phyloP scores from a whole-genome alignment of 2,888 invertebrate genomes.

The Oscheius sp. region DNA sequence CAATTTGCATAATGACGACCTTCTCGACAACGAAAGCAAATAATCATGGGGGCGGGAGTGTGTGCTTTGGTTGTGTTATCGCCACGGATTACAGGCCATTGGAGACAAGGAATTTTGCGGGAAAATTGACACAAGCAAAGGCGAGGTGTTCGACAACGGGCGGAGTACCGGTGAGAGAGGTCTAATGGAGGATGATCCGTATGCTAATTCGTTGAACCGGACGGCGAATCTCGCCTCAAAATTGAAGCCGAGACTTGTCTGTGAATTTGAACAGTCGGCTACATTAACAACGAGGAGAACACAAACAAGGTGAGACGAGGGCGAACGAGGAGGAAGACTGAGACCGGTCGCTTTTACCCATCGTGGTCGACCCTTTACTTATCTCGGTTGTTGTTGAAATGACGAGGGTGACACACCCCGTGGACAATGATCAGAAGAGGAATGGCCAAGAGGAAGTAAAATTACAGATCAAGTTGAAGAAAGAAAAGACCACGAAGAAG shows the following conservation, averaged over 20 bases:
- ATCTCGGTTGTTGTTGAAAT: not conserved
- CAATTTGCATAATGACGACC: too few relatives aligned
- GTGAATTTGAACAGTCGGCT: conserved; percentile 30
- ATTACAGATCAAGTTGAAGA: conserved; percentile 9
- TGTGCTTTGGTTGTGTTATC: not conserved
- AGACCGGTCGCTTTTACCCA: not conserved
- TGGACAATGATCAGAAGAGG: not conserved
- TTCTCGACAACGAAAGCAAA: not conserved
- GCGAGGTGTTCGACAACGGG: conserved; percentile 35
- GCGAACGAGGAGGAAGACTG: not conserved
- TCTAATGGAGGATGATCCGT: not conserved
- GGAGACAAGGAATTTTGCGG: too few relatives aligned
- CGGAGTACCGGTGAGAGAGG: not conserved
- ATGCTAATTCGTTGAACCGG: conserved; percentile 29
- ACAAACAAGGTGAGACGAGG: conserved; percentile 22
- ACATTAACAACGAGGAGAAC: conserved; percentile 23
- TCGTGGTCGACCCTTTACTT: not conserved
- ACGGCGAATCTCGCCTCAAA: not conserved
- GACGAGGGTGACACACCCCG: too few relatives aligned
- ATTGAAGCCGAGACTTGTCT: not conserved
- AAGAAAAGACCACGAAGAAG: conserved; percentile 10
- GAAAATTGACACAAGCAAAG: conserved; percentile 23
- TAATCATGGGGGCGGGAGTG: not conserved
- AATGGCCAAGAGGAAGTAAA: not conserved
- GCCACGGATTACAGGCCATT: conserved; percentile 14